These are phyloP conservation scores for Erythrocercus mccallii DNA, from an alignment of 2,113 vertebrate genomes.

Conservation along the genomic window DNA sequence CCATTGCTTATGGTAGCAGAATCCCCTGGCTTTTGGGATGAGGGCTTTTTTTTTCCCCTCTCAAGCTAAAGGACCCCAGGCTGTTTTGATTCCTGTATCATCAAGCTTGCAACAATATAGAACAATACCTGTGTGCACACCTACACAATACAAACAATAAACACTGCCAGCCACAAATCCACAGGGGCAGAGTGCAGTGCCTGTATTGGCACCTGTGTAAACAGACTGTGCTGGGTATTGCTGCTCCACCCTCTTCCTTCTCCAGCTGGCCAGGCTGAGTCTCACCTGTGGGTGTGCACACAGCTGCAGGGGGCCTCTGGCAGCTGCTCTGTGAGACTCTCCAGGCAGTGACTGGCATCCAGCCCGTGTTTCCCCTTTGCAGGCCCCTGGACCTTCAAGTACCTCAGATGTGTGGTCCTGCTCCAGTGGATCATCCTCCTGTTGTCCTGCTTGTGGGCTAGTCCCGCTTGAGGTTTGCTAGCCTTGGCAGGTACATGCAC, in stretches of 20 bases:
- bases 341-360: not conserved
- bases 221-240: fast-evolving
- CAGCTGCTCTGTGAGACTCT: not conserved
- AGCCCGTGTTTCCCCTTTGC: not conserved
- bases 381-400: not conserved
- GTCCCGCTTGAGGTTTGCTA: not conserved
- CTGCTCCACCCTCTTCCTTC: not conserved
- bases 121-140: not conserved
- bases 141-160: fast-evolving
- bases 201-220: not conserved
- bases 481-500: fast-evolving
- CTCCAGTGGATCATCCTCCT: not conserved
- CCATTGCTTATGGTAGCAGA: not conserved
- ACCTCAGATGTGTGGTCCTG: not conserved
- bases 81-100: not conserved
- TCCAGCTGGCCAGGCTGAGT: not conserved
- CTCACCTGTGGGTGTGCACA: not conserved
- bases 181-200: not conserved
- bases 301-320: not conserved
- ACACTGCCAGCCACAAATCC: not conserved
- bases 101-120: not conserved
- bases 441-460: not conserved
- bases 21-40: not conserved
- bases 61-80: not conserved
- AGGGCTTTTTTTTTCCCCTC: not conserved